Conservation (phyloP, 2,888 invertebrate genomes). For the Eulithis testata region DNA sequence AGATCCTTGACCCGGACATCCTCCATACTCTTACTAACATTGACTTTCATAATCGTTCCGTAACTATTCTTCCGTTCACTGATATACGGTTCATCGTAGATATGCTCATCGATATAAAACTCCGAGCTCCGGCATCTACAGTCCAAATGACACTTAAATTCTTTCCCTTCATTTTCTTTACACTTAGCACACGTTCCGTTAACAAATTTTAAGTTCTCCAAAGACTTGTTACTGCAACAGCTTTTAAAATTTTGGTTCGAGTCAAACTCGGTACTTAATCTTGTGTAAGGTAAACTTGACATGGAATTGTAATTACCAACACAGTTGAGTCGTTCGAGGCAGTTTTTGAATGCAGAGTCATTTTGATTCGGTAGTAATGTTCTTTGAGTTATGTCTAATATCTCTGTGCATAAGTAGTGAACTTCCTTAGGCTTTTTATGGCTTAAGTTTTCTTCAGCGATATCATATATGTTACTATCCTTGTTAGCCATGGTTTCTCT, state of each 20-base stretch:
- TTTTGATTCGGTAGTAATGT: slow-evolving; percentile 59
- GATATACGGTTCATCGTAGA: slow-evolving; percentile 86
- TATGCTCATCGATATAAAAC: slow-evolving; percentile 80
- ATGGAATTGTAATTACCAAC: slow-evolving; percentile 64
- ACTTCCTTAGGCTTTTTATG: slow-evolving; percentile 72
- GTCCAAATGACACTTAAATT: slow-evolving; percentile 74
- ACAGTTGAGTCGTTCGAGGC: slow-evolving; percentile 77
- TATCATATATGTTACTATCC: slow-evolving; percentile 48
- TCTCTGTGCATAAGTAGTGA: slow-evolving; percentile 80
- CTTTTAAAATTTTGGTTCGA: slow-evolving; percentile 42
- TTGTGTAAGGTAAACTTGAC: slow-evolving; percentile 71
- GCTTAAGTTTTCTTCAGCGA: slow-evolving; percentile 50
- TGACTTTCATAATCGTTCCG: slow-evolving; percentile 61
- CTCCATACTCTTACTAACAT: slow-evolving; percentile 65
- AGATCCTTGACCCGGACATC: slow-evolving; percentile 50
- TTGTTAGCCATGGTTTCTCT: slow-evolving; percentile 65
- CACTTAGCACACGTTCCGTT: slow-evolving; percentile 62
- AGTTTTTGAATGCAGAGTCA: slow-evolving; percentile 62
- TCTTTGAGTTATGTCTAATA: slow-evolving; percentile 71
- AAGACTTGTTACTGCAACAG: slow-evolving; percentile 62
- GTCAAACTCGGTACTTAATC: slow-evolving; percentile 55
- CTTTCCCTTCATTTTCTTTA: slow-evolving; percentile 55
- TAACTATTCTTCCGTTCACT: slow-evolving; percentile 50
- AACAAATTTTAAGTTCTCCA: slow-evolving; percentile 44
- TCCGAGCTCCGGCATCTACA: slow-evolving; percentile 69